phyloP scores from a whole-genome alignment of 1,140 invertebrate genomes.

The Platyscapa corneri region DNA sequence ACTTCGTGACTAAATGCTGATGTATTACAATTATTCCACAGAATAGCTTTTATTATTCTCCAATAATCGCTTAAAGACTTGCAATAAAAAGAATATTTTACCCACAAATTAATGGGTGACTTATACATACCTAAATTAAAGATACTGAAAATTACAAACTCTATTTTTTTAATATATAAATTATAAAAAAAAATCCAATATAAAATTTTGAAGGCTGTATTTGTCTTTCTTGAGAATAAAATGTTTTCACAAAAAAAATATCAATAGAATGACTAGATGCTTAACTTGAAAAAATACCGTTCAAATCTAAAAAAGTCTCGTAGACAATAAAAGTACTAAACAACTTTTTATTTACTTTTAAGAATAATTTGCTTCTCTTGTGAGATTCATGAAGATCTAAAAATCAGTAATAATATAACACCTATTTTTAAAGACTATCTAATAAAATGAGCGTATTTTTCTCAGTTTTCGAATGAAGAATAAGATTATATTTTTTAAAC shows the following conservation, averaged over 20 bases:
- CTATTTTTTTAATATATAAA: background rate
- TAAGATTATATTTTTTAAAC: slow-evolving; percentile 41
- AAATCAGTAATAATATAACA: slow-evolving; percentile 14
- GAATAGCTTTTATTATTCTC: background rate
- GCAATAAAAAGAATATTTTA: background rate
- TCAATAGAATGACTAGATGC: background rate
- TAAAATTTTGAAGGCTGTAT: background rate
- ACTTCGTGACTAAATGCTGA: background rate
- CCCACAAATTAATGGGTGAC: background rate
- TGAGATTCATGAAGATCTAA: slow-evolving; percentile 19
- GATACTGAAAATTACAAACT: background rate
- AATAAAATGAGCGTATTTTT: background rate
- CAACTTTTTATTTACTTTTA: background rate
- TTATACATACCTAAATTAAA: background rate
- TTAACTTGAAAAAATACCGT: background rate
- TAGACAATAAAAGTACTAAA: slow-evolving; percentile 19
- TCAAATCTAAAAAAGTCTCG: no score
- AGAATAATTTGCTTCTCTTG: slow-evolving; percentile 38
- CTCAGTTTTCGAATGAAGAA: slow-evolving; percentile 43
- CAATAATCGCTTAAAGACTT: background rate
- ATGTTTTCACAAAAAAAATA: background rate
- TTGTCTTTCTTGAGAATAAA: background rate
- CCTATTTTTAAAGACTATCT: background rate
- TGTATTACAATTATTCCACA: background rate
- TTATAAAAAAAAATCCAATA: background rate